Evolutionary conservation across 2,888 invertebrate genomes (phyloP).

Genomic region (Scaptomyza parva): DNA sequence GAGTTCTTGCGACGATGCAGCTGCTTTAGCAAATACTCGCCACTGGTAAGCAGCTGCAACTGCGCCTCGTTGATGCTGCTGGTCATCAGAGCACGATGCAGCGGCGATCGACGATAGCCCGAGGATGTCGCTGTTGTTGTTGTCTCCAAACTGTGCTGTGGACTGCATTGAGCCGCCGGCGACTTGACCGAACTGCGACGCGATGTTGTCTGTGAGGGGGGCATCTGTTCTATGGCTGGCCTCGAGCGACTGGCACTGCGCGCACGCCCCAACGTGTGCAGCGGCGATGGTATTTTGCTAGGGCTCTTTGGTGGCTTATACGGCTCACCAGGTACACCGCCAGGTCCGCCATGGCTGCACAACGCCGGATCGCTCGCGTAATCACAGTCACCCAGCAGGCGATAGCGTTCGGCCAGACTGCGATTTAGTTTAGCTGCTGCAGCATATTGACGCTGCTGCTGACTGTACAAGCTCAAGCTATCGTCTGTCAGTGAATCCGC

Average conservation of each 20-base stretch:
- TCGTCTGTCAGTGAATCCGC: constrained; percentile 82
- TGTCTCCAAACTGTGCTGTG: constrained; percentile 81
- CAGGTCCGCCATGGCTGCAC: constrained; percentile 57
- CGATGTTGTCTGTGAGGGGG: constrained; percentile 76
- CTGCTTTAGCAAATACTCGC: constrained; percentile 81
- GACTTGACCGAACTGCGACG: constrained; percentile 84
- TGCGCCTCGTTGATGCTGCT: constrained; percentile 85
- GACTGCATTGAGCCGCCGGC: constrained; percentile 82
- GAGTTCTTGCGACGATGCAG: constrained; percentile 84
- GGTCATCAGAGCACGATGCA: constrained; percentile 82
- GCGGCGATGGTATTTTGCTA: constrained; percentile 92
- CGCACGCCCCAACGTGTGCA: constrained; percentile 87
- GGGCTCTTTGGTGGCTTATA: constrained; percentile 86
- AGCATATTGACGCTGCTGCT: constrained; percentile 65
- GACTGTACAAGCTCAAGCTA: constrained; percentile 72
- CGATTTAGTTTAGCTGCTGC: constrained; percentile 75
- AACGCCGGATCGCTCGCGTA: constrained; percentile 84
- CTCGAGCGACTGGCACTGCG: constrained; percentile 85
- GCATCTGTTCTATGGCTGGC: constrained; percentile 70
- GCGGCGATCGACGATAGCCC: constrained; percentile 69
- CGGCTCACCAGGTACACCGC: constrained; percentile 52
- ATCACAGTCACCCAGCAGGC: constrained; percentile 82
- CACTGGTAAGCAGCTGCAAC: constrained; percentile 80
- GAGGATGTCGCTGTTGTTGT: constrained; percentile 13
- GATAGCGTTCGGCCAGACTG: constrained; percentile 80